These are phyloP conservation scores for Sarcoramphus papa DNA, from an alignment of 2,797 vertebrate genomes.

Conservation along the genomic window DNA sequence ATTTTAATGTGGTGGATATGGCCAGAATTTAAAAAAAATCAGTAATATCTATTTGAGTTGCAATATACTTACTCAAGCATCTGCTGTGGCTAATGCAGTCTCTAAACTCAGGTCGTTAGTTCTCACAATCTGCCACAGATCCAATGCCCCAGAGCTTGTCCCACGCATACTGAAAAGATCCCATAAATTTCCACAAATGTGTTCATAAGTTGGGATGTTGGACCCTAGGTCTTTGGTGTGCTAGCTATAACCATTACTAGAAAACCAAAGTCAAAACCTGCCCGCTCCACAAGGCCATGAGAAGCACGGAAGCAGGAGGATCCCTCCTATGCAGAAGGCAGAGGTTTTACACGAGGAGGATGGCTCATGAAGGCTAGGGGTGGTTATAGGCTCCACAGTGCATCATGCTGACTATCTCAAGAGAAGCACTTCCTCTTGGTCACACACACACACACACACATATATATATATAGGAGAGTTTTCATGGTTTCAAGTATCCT, in stretches of 20 bases:
- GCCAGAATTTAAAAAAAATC: background rate
- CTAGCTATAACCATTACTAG: background rate
- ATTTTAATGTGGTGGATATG: background rate
- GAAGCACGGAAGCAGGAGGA: background rate
- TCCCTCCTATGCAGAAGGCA: background rate
- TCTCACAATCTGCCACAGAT: background rate
- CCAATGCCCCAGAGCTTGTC: background rate
- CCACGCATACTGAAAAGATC: background rate
- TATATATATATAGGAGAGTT: no score
- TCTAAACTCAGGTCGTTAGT: background rate
- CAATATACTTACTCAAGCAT: background rate
- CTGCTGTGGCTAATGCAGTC: background rate
- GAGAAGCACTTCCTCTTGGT: background rate
- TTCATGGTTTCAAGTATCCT: background rate
- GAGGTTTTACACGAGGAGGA: background rate
- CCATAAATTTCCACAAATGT: background rate
- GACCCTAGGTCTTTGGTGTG: background rate
- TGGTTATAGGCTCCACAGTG: background rate
- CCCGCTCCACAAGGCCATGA: background rate
- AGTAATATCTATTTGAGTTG: background rate
- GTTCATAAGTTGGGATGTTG: rapidly evolving
- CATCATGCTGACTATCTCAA: background rate
- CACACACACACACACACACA: no score
- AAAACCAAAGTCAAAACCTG: background rate
- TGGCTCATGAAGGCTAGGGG: background rate